Conservation (phyloP, 2,888 invertebrate species). For the Eupeodes luniger region DNA sequence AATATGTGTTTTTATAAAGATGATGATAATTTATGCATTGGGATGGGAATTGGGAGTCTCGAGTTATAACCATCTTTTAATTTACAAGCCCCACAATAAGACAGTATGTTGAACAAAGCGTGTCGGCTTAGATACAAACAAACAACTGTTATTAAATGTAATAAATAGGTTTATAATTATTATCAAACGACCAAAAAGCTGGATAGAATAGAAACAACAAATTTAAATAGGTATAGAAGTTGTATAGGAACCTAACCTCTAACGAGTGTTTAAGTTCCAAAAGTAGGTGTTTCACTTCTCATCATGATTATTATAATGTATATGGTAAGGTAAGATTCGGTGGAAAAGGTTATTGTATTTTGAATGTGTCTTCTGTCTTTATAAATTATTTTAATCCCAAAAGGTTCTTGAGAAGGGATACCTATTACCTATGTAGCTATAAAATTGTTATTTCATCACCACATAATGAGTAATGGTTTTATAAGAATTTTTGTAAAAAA, state of each 20-base stretch:
- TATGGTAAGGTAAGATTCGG: background rate
- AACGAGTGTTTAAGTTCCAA: background rate
- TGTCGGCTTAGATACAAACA: conserved; percentile 15
- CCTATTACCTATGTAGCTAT: too few relatives aligned
- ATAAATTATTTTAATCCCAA: conserved; percentile 17
- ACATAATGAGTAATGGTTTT: conserved; percentile 6
- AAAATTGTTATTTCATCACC: background rate
- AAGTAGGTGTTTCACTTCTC: conserved; percentile 22
- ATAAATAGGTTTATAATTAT: conserved; percentile 40
- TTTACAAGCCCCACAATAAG: background rate
- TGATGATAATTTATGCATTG: conserved; percentile 35
- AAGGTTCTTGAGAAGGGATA: background rate
- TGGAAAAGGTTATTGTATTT: conserved; percentile 2
- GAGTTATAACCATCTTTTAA: conserved; percentile 21
- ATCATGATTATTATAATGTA: background rate
- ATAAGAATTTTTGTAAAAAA: background rate
- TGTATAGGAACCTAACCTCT: background rate
- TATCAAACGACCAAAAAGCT: background rate
- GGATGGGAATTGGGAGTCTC: background rate
- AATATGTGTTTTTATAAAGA: background rate
- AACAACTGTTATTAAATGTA: conserved; percentile 33
- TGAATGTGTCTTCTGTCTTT: background rate
- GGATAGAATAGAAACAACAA: background rate
- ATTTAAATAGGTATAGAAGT: background rate
- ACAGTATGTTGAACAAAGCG: conserved; percentile 28